These are phyloP conservation scores for Heliconius himera DNA, from an alignment of 1,140 invertebrate genomes.

Conservation along the genomic window DNA sequence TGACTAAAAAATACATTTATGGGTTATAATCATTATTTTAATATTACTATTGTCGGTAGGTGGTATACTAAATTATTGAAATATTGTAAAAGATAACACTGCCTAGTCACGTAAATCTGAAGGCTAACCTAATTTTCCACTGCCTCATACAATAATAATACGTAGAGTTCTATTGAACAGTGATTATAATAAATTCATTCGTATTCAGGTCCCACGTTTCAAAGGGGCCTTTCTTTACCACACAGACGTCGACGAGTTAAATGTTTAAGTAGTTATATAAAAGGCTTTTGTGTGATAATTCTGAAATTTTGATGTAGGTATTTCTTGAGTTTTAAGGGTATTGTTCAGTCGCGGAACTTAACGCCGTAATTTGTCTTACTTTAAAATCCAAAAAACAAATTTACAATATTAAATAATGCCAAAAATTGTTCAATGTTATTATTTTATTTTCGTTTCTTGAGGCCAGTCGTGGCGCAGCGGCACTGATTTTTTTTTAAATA, in stretches of 20 bases:
- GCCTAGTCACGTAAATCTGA: neutral
- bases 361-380: too few species aligned
- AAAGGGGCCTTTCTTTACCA: neutral
- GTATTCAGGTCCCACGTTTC: neutral
- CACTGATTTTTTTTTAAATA: too few species aligned
- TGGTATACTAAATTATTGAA: neutral
- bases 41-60: too few species aligned
- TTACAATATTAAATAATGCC: too few species aligned
- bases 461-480: too few species aligned
- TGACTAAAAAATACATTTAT: too few species aligned
- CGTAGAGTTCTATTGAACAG: neutral
- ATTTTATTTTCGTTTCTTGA: too few species aligned
- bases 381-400: too few species aligned
- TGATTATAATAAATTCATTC: constrained; percentile 3
- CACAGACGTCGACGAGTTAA: neutral
- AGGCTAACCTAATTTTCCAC: neutral
- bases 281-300: neutral
- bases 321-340: neutral
- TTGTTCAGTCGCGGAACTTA: too few species aligned
- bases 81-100: neutral
- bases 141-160: neutral
- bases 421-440: too few species aligned
- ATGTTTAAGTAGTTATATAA: neutral
- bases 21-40: too few species aligned
- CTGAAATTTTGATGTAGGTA: neutral